Evolutionary conservation across 2,888 invertebrate genomes (phyloP).

Genomic region (Oasisia sp.): DNA sequence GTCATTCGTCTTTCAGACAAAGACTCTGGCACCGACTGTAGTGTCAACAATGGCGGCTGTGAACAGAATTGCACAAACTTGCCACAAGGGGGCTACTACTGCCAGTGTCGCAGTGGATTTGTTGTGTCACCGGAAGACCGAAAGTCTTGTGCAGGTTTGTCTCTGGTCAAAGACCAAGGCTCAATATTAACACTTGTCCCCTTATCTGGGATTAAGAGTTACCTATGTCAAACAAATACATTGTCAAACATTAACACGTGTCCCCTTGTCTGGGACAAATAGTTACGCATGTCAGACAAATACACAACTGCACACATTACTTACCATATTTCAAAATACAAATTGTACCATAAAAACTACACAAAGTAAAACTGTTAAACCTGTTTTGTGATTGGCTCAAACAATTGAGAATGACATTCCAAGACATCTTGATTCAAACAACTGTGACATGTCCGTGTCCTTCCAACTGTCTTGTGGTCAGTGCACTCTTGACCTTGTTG

Average conservation of each 20-base stretch:
- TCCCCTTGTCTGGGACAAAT: too few relatives aligned
- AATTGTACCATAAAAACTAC: too few relatives aligned
- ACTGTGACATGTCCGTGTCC: conserved; percentile 18
- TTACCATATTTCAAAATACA: too few relatives aligned
- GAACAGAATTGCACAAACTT: conserved; percentile 91
- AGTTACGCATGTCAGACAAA: too few relatives aligned
- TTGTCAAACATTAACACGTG: too few relatives aligned
- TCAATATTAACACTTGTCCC: too few relatives aligned
- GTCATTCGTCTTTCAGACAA: conserved; percentile 44
- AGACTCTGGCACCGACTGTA: conserved; percentile 42
- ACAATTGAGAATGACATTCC: neutral
- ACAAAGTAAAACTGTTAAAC: too few relatives aligned
- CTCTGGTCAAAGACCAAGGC: too few relatives aligned
- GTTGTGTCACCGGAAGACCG: conserved; percentile 43
- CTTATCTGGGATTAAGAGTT: too few relatives aligned
- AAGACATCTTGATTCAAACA: neutral
- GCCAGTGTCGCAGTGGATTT: conserved; percentile 74
- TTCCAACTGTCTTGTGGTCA: conserved; percentile 1
- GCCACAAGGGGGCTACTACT: conserved; percentile 78
- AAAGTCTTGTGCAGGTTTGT: conserved; percentile 48
- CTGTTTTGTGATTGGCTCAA: too few relatives aligned
- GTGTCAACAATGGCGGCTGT: conserved; percentile 78
- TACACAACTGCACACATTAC: too few relatives aligned
- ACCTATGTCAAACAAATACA: too few relatives aligned
- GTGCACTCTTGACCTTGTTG: neutral